A percentile compares a stretch with the other conserved stretches of the same genome.
Evolutionary conservation across 2,113 vertebrate genomes (phyloP).

Genomic region (Leptobrachium ailaonicum): DNA sequence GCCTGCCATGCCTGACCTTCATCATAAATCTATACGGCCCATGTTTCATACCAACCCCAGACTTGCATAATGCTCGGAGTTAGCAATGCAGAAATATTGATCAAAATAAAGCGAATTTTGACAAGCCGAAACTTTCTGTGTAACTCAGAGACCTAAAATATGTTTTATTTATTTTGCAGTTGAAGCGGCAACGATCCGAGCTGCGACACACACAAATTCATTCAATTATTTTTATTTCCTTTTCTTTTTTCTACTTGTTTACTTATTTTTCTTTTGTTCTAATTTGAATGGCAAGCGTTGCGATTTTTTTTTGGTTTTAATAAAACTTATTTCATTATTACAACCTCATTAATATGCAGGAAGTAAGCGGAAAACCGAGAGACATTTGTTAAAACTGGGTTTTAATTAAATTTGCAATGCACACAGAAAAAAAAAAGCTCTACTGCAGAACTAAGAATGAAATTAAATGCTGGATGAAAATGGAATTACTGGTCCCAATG

Average conservation of each 20-base stretch:
- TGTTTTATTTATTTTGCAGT: constrained; percentile 18
- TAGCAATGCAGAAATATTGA: constrained; percentile 25
- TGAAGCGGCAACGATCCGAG: not conserved
- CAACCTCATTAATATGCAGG: not conserved
- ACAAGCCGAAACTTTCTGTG: constrained; percentile 9
- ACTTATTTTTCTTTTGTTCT: not conserved
- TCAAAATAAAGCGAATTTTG: constrained; percentile 21
- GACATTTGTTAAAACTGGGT: not conserved
- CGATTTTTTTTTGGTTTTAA: no score
- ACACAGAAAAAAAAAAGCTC: no score
- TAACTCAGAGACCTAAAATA: not conserved
- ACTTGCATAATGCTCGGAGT: constrained; percentile 5
- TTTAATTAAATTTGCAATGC: not conserved
- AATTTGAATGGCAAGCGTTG: no score
- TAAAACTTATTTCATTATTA: no score
- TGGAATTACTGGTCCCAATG: no score
- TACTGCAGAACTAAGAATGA: no score
- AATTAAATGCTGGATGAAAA: no score
- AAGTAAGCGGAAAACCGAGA: not conserved
- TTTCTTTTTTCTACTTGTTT: no score
- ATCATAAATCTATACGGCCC: constrained; percentile 21
- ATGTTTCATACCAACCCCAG: constrained; percentile 11
- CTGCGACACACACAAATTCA: not conserved
- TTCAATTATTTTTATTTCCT: not conserved
- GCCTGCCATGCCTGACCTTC: constrained; percentile 51